Conservation (phyloP, 92 coral and sea anemone genomes). For the Nematostella vectensis region DNA sequence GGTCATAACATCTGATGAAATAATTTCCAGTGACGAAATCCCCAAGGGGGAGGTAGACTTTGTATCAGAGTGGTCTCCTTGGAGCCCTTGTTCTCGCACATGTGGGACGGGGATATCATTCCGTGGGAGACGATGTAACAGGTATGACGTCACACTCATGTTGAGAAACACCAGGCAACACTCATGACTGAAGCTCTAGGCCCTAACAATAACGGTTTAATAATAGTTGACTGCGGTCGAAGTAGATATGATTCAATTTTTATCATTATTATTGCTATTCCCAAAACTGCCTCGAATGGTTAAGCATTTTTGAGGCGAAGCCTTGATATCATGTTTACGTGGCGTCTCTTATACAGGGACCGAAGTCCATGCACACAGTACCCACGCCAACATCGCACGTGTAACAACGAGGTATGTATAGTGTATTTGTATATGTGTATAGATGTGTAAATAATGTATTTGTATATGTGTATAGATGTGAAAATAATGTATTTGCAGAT, state of each 20-base stretch:
- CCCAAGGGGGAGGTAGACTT: conserved; percentile 11
- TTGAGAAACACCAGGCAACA: neutral
- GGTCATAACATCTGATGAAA: neutral
- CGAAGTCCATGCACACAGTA: conserved; percentile 37
- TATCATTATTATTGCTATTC: too few relatives aligned
- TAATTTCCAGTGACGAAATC: neutral
- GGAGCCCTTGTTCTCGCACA: conserved; percentile 77
- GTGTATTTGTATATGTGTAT: too few relatives aligned
- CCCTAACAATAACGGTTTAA: too few relatives aligned
- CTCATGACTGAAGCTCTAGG: too few relatives aligned
- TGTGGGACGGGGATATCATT: conserved; percentile 73
- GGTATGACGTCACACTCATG: conserved; percentile 19
- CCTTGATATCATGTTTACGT: too few relatives aligned
- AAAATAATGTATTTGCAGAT: too few relatives aligned
- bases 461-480: too few relatives aligned
- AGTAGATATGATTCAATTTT: neutral
- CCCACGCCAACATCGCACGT: conserved; percentile 46
- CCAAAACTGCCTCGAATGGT: too few relatives aligned
- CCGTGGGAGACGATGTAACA: conserved; percentile 57
- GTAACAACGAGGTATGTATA: conserved; percentile 54
- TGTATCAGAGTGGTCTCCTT: conserved; percentile 60
- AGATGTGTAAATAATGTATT: too few relatives aligned
- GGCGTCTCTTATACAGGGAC: conserved; percentile 31
- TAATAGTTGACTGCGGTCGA: too few relatives aligned
- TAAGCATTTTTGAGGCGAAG: too few relatives aligned